A percentile compares a stretch with the other conserved stretches of the same genome.
Evolutionary conservation across 2,113 vertebrate species (phyloP).

Genomic region (Bubo scandiacus): DNA sequence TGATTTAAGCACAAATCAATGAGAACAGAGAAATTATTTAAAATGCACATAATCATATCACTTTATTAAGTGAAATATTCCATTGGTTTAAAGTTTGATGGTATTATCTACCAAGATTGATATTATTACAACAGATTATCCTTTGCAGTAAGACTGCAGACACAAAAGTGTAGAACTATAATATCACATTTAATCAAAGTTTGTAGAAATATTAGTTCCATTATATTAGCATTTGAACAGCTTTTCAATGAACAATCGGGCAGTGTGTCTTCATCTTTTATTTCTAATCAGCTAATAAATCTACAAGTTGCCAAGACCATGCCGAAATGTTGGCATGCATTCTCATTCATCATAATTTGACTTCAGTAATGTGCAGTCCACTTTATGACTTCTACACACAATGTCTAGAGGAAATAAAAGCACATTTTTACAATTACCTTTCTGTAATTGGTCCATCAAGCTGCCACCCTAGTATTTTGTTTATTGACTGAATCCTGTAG

Average conservation of each 20-base stretch:
- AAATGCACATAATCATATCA: not conserved
- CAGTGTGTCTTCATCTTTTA: conserved; percentile 60
- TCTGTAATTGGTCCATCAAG: conserved; percentile 22
- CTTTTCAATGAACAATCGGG: conserved; percentile 19
- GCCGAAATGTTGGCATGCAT: not conserved
- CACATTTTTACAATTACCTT: conserved; percentile 2
- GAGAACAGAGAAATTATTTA: not conserved
- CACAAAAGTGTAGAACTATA: conserved; percentile 6
- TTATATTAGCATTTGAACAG: conserved; percentile 65
- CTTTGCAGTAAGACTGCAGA: conserved; percentile 11
- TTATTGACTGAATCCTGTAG: conserved; percentile 37
- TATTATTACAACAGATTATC: conserved; percentile 25
- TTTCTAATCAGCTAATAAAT: conserved; percentile 63
- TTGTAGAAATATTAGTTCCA: conserved; percentile 62
- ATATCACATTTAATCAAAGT: conserved; percentile 50
- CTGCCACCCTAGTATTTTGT: conserved; percentile 32
- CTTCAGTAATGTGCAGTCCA: conserved; percentile 15
- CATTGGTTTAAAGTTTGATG: conserved; percentile 19
- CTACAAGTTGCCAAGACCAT: not conserved
- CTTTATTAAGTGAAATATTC: conserved; percentile 8
- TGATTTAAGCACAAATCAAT: not conserved
- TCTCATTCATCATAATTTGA: conserved; percentile 55
- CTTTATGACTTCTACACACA: not conserved
- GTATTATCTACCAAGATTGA: conserved; percentile 11
- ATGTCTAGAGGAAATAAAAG: conserved; percentile 21